Evolutionary conservation across 1,140 invertebrate species (phyloP), one percentile per base, ranked within the genome.

Genomic region (Formica exsecta): DNA sequence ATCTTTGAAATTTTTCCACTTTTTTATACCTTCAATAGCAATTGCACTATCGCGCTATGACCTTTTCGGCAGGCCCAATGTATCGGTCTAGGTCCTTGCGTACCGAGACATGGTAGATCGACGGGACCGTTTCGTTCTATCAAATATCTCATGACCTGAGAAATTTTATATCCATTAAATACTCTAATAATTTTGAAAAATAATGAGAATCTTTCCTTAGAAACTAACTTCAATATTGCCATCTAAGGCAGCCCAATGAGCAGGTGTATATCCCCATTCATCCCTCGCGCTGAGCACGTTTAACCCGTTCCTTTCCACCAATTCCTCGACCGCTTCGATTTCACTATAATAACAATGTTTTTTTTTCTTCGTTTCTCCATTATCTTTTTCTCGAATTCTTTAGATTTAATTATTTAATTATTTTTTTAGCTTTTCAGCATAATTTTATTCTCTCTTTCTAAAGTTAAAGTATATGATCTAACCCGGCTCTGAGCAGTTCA

Each of bases 11-110:
- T 59, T 59, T 8, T 74, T 86, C 36, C 68, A 76, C 59, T 13
- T 48, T 8, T 44, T 51, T 16, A 76, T 89, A 97, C 97, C 94
- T 97, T 97, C 11, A 98, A 94, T 13, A 98, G 93, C 9, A 98
- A 96, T 95, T 98, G 98, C 19, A 98, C 97, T 57, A 98, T 97
- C 3, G 97, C 97, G 13, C 98, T 97, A 92, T 99, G 98, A 1
- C 98, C 98, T 95, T 97, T 97, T 8, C 96, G 95, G 93, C 98
- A 98, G 2, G 98, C 98, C 98, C 98, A 99, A 93, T 99, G 98
- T 85, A 99, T 98, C 0, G 98, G 98, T 59, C 97, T 96, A 0
- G 98, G 98, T 3, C 98, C 98, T 94, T 98, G 96, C 2, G 97
- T 98, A 59, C 98, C 98, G 68, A 98, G 95, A 92, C 98, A 98